These are phyloP conservation scores for Conistra vaccinii DNA, from an alignment of 2,888 invertebrate genomes.

Conservation along the genomic window DNA sequence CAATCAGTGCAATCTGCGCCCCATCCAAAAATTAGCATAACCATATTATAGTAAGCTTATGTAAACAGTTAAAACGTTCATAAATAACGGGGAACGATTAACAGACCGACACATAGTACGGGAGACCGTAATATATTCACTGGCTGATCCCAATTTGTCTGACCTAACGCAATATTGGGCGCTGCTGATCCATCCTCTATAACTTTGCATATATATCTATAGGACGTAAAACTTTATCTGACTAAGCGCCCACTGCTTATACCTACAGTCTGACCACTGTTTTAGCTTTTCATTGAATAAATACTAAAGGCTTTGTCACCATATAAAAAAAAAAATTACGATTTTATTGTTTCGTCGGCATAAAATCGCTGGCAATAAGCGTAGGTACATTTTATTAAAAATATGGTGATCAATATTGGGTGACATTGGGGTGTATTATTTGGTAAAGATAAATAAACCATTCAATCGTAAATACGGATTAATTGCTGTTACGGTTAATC, in stretches of 20 bases:
- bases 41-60: conserved; percentile 63
- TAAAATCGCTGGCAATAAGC: neutral
- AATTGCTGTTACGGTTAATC: conserved; percentile 31
- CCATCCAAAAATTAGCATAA: conserved; percentile 53
- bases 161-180: conserved; percentile 88
- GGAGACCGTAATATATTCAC: conserved; percentile 89
- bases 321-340: neutral
- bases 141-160: conserved; percentile 90
- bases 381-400: neutral
- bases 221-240: conserved; percentile 56
- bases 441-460: conserved; percentile 22
- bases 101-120: conserved; percentile 87
- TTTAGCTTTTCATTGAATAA: conserved; percentile 3
- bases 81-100: conserved; percentile 89
- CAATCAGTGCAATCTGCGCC: conserved; percentile 39
- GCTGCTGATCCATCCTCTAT: conserved; percentile 74
- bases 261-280: neutral
- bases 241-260: conserved; percentile 15
- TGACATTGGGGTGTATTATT: conserved; percentile 5
- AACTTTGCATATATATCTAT: conserved; percentile 74
- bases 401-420: conserved; percentile 16
- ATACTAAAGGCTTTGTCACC: neutral
- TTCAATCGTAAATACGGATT: conserved; percentile 24
- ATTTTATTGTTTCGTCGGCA: neutral
- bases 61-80: conserved; percentile 76